phyloP scores from a whole-genome alignment of 2,113 vertebrate genomes.

The Heterotis niloticus region DNA sequence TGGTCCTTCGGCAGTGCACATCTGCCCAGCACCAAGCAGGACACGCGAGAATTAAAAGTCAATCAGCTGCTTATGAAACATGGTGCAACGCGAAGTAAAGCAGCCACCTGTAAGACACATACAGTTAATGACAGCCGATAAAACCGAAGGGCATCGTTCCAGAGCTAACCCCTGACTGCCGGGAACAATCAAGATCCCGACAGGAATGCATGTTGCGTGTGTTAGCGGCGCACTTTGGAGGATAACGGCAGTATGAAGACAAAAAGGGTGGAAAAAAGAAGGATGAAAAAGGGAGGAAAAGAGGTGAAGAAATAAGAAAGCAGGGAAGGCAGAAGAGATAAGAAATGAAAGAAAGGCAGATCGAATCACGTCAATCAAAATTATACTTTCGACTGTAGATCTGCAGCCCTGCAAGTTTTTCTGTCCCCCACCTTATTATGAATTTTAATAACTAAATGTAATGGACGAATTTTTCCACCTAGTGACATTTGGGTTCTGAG shows the following conservation, averaged over 20 bases:
- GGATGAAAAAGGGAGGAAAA: not conserved
- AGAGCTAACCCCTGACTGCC: not conserved
- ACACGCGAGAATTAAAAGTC: slow-evolving; percentile 7
- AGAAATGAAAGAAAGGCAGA: not conserved
- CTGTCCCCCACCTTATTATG: slow-evolving; percentile 27
- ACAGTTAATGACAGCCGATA: not conserved
- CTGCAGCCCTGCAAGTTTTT: slow-evolving; percentile 21
- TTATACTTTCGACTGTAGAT: not conserved
- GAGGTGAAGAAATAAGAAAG: not conserved
- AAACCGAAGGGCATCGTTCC: not conserved
- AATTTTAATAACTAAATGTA: slow-evolving; percentile 28
- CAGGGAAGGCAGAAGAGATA: not conserved
- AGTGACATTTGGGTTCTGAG: slow-evolving; percentile 22
- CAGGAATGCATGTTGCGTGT: not conserved
- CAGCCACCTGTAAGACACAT: not conserved
- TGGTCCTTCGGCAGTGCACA: not conserved
- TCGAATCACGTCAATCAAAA: not conserved
- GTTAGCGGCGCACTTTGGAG: not conserved
- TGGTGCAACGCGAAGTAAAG: not conserved
- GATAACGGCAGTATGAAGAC: not conserved
- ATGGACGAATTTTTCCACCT: slow-evolving; percentile 24
- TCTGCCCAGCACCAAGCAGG: not conserved
- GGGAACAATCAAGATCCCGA: not conserved
- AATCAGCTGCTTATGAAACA: slow-evolving; percentile 15
- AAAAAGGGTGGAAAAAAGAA: not conserved